Evolutionary conservation across 2,888 invertebrate genomes (phyloP).

Genomic region (Sepiola atlantica): DNA sequence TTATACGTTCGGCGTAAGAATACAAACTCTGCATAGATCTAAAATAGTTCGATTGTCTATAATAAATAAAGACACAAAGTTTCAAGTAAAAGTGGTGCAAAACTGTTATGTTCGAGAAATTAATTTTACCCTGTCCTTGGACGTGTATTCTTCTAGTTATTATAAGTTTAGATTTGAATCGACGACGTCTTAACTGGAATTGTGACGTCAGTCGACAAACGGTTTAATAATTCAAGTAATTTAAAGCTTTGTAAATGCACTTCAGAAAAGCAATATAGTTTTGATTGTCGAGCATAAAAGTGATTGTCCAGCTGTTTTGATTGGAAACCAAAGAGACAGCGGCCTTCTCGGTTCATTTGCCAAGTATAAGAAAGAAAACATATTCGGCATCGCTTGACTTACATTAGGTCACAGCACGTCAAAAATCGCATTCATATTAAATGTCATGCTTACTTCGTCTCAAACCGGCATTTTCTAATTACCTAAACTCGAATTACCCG

Average conservation of each 20-base stretch:
- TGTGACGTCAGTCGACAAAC: no score
- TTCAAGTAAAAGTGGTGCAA: no score
- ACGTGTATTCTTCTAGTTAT: no score
- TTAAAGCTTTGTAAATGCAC: not conserved
- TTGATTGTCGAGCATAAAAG: not conserved
- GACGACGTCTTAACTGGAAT: no score
- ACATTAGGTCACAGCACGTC: not conserved
- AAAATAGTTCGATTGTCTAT: no score
- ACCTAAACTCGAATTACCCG: not conserved
- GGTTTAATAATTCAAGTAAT: not conserved
- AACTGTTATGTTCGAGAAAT: no score
- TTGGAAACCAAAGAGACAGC: not conserved
- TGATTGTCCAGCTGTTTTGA: not conserved
- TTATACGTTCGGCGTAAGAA: no score
- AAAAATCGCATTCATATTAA: conserved; percentile 11
- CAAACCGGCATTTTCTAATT: not conserved
- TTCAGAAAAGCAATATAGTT: not conserved
- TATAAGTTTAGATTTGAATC: no score
- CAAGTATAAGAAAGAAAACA: not conserved
- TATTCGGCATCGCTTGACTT: not conserved
- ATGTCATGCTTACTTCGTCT: not conserved
- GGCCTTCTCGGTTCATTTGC: not conserved
- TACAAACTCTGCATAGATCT: no score
- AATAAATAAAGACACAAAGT: no score
- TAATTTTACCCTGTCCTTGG: no score